A percentile compares a stretch with the other conserved stretches of the same genome.
Conservation (phyloP, 2,113 vertebrate species). For the Loxodonta africana region DNA sequence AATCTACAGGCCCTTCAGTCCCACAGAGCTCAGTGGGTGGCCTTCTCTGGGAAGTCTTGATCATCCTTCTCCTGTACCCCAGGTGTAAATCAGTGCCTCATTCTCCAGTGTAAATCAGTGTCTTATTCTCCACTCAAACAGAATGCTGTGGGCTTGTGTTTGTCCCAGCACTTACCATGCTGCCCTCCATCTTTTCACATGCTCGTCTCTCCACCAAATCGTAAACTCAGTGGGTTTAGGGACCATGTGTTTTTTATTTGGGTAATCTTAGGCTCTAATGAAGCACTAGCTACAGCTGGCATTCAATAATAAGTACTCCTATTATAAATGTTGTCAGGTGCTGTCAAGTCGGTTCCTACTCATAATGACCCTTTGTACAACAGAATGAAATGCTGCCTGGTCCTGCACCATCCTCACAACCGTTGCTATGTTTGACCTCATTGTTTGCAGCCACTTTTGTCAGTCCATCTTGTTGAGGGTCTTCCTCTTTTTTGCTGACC, state of each 20-base stretch:
- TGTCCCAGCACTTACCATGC: not conserved
- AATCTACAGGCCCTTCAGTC: no score
- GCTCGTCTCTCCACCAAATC: not conserved
- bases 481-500: not conserved
- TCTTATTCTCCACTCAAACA: not conserved
- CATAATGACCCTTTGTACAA: not conserved
- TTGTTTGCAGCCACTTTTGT: not conserved
- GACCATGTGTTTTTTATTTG: no score
- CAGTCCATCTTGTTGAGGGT: not conserved
- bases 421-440: not conserved
- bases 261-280: not conserved
- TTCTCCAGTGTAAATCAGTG: not conserved
- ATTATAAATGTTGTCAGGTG: not conserved
- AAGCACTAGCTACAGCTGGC: not conserved
- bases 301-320: not conserved
- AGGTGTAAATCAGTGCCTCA: not conserved
- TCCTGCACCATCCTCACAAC: not conserved
- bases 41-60: not conserved
- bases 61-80: not conserved
- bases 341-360: not conserved
- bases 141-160: not conserved
- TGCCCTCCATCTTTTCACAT: not conserved
- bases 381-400: not conserved
- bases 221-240: not conserved
- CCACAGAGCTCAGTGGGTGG: not conserved